Base-by-base conservation (phyloP, 2,113 vertebrate species). In the Eudyptes chrysolophus region DNA sequence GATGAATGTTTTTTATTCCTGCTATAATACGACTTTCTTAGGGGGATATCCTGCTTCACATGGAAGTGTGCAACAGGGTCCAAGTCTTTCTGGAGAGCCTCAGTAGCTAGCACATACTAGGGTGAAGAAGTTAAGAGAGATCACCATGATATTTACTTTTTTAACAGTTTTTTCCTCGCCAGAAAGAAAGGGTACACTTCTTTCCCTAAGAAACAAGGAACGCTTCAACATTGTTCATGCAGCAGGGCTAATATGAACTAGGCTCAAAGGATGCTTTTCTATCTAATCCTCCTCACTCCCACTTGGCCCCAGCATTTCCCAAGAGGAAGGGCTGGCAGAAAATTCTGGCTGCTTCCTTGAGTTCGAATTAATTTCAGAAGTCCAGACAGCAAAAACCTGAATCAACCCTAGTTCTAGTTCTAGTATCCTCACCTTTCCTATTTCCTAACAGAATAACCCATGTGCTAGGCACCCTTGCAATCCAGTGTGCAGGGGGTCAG, bases 301-400 rank as follows among this genome's bases (percentile, higher is more conserved):
- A 38, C 78, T 75, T 40, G 52, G 26, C 34, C 30, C 14, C 27
- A 87, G 40, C 48, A 79, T 40, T 75, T 94, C 61, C 74, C 57
- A 71, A 71, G 69, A 89, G 81, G 51, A 91, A 92, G 26, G 24
- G 65, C 60, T 86, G 44, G 68, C 87, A 84, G 96, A 96, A 95
- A 90, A 93, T 81, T 96, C 96, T 97, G 93, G 36, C 20, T 79
- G 52, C 93, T 96, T 98, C 86, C 96, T 86, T 85, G 77, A 83
- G 30, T 97, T 95, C 96, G 83, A 68, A 68, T 93, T 91, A 24
- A 91, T 94, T 89, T 94, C 58, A 7, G 1, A 96, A 89, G 25
- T 76, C 34, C 44, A 89, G 77, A 65, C 6, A 68, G 58, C 51
- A 95, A 89, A 95, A 92, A 11, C 60, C 48, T 52, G 30, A 92